These are phyloP conservation scores for Drosophila bocqueti DNA, from an alignment of 1,140 invertebrate genomes.

Conservation along the genomic window DNA sequence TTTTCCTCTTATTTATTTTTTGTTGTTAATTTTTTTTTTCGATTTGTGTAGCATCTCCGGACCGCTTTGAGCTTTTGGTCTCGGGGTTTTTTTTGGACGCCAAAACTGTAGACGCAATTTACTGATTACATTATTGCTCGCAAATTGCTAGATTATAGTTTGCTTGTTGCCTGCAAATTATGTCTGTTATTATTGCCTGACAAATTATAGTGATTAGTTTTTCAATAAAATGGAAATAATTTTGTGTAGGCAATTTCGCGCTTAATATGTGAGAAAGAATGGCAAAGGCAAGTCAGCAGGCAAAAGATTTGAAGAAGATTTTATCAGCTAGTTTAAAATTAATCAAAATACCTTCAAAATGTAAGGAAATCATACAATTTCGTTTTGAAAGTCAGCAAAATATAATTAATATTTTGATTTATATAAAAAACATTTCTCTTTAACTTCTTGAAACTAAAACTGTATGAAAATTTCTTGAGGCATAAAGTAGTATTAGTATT, in stretches of 20 bases:
- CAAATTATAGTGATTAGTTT: constrained; percentile 79
- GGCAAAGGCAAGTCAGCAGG: too few relatives aligned
- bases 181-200: constrained; percentile 63
- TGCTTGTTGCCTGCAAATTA: constrained; percentile 58
- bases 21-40: constrained; percentile 26
- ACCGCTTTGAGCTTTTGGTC: constrained; percentile 55
- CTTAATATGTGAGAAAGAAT: constrained; percentile 47
- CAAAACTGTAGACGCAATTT: constrained; percentile 76
- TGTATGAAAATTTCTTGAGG: too few relatives aligned
- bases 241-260: constrained; percentile 34
- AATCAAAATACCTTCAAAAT: too few relatives aligned
- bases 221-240: constrained; percentile 59
- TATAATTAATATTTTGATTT: too few relatives aligned
- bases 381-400: too few relatives aligned
- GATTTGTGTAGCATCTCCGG: constrained; percentile 59
- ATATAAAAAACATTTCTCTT: too few relatives aligned
- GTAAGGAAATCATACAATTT: too few relatives aligned
- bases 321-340: neutral
- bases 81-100: constrained; percentile 24
- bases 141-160: constrained; percentile 80
- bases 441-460: too few relatives aligned
- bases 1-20: constrained; percentile 51
- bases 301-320: neutral
- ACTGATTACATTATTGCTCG: constrained; percentile 80
- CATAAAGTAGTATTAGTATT: too few relatives aligned